phyloP scores from a whole-genome alignment of 2,888 invertebrate genomes.

The Lasioglossum figueresi region DNA sequence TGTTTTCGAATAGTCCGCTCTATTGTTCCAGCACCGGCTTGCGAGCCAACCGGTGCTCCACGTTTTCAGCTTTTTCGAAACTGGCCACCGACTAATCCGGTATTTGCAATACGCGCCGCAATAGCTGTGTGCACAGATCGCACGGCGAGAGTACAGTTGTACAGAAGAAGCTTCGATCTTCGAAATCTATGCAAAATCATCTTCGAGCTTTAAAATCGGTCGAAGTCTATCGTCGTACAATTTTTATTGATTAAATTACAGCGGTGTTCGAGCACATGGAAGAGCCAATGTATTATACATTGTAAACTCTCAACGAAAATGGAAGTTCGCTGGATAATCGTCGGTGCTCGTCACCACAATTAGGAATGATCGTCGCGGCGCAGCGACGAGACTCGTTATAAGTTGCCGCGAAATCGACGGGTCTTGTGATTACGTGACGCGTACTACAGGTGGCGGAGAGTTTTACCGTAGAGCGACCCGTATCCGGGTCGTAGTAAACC shows the following conservation, averaged over 20 bases:
- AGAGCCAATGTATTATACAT: not conserved
- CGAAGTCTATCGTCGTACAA: too few relatives aligned
- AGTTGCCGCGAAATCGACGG: slow-evolving; percentile 11
- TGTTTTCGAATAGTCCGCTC: slow-evolving; percentile 37
- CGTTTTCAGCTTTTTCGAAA: not conserved
- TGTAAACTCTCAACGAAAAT: not conserved
- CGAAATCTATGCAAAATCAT: not conserved
- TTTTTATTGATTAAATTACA: too few relatives aligned
- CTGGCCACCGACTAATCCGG: not conserved
- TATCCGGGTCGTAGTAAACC: slow-evolving; percentile 27
- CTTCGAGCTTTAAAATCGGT: not conserved
- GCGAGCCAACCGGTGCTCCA: not conserved
- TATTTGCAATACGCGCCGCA: not conserved
- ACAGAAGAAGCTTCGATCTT: not conserved
- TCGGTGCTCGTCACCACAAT: not conserved
- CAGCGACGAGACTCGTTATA: slow-evolving; percentile 13
- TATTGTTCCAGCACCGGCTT: slow-evolving; percentile 66
- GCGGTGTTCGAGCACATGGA: too few relatives aligned
- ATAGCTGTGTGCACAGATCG: not conserved
- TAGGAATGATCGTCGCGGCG: slow-evolving; percentile 11
- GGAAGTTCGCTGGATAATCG: not conserved
- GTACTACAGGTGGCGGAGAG: slow-evolving; percentile 19
- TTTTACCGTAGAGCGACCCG: slow-evolving; percentile 3
- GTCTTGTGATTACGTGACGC: not conserved
- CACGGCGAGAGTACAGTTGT: not conserved